Percentiles rank a stretch among this genome's conserved stretches.
Evolutionary conservation across 2,797 vertebrate species (phyloP).

Genomic region (Chloroceryle amazona): DNA sequence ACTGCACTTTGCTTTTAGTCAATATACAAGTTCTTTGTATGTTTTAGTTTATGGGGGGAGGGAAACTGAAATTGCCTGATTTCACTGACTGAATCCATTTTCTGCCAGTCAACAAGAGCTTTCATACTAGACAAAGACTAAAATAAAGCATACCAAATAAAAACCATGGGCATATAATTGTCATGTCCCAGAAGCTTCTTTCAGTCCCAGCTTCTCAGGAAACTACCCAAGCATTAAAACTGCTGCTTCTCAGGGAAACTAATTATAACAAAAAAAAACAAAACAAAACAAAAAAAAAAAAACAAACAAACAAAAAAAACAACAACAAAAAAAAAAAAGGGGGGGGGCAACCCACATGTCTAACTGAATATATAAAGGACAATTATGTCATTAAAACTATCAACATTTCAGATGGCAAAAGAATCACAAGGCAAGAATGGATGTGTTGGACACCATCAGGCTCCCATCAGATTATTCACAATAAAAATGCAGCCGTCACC

Average conservation of each 20-base stretch:
- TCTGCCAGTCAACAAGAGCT: conserved; percentile 24
- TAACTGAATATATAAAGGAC: conserved; percentile 44
- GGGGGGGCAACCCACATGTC: not conserved
- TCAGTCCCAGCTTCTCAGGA: conserved; percentile 54
- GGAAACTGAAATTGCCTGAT: not conserved
- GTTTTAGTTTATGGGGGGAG: not conserved
- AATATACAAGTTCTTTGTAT: not conserved
- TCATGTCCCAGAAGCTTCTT: conserved; percentile 55
- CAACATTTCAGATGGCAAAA: conserved; percentile 25
- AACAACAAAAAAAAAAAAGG: not conserved
- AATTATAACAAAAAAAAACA: conserved; percentile 16
- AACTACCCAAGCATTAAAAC: conserved; percentile 62
- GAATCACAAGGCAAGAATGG: conserved; percentile 34
- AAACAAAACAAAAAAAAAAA: not conserved
- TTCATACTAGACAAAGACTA: conserved; percentile 43
- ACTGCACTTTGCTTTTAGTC: not conserved
- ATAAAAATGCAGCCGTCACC: conserved; percentile 1
- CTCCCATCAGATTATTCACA: conserved; percentile 47
- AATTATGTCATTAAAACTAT: conserved; percentile 59
- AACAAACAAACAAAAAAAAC: not conserved
- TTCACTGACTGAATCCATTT: conserved; percentile 23
- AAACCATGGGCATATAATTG: conserved; percentile 41
- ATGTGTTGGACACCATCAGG: conserved; percentile 35
- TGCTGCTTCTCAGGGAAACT: conserved; percentile 34
- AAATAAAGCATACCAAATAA: conserved; percentile 59